Evolutionary conservation across 2,797 vertebrate species (phyloP).

Genomic region (Emys orbicularis): DNA sequence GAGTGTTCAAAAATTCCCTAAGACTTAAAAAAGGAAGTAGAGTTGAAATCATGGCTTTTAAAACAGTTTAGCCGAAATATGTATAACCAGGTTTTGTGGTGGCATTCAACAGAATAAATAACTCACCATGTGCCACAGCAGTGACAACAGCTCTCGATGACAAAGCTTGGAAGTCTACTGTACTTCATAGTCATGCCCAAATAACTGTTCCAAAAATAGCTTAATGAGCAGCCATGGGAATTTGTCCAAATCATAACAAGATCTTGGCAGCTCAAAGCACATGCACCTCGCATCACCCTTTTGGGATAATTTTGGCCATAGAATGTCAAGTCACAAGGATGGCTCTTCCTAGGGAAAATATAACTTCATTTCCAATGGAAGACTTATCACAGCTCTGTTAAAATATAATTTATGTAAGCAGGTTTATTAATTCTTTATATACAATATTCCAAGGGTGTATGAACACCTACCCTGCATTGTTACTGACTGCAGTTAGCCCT

Average conservation of each 20-base stretch:
- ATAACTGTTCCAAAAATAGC: background rate
- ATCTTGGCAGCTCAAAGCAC: background rate
- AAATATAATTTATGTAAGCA: background rate
- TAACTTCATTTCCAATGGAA: no score
- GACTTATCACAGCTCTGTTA: background rate
- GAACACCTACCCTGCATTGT: slow-evolving; percentile 94
- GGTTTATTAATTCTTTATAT: background rate
- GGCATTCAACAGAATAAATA: background rate
- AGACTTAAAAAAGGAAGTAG: background rate
- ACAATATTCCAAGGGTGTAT: background rate
- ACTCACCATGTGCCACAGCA: background rate
- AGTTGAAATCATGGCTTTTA: background rate
- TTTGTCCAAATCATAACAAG: background rate
- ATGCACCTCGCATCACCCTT: background rate
- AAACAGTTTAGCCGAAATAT: background rate
- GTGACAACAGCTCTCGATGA: background rate
- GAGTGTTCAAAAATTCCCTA: background rate
- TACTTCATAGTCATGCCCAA: background rate
- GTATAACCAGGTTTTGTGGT: background rate
- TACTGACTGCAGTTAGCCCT: slow-evolving; percentile 94
- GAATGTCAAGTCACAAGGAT: background rate
- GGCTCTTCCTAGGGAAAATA: background rate
- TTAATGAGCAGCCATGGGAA: background rate
- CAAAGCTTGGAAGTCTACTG: background rate
- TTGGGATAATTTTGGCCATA: background rate